Percentiles rank a stretch among this genome's conserved stretches.
Evolutionary conservation across 2,888 invertebrate genomes (phyloP).

Genomic region (Hyalella azteca): DNA sequence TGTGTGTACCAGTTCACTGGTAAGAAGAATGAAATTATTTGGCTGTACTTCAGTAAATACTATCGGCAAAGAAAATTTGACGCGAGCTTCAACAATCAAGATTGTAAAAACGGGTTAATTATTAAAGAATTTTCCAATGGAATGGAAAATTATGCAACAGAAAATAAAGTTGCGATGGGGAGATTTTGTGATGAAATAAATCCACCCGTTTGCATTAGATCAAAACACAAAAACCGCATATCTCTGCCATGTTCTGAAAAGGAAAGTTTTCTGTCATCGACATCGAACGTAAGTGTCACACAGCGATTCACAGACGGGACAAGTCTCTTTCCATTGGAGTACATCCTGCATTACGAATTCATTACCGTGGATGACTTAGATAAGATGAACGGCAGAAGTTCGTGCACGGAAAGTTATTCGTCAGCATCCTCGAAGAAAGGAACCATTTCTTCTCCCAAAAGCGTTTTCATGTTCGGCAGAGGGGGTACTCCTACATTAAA

Average conservation of each 20-base stretch:
- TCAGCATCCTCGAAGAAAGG: constrained; percentile 48
- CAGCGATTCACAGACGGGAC: constrained; percentile 60
- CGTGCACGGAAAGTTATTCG: constrained; percentile 49
- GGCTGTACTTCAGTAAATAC: constrained; percentile 84
- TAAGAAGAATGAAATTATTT: constrained; percentile 74
- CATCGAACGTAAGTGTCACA: constrained; percentile 43
- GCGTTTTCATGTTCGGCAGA: constrained; percentile 81
- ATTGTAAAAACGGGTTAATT: constrained; percentile 76
- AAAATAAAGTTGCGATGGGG: constrained; percentile 67
- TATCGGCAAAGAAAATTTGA: constrained; percentile 67
- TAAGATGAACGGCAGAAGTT: constrained; percentile 2
- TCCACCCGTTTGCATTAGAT: constrained; percentile 60
- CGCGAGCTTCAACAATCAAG: constrained; percentile 70
- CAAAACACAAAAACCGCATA: constrained; percentile 39
- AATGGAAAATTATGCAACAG: background rate
- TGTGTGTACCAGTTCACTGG: constrained; percentile 72
- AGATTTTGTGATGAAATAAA: constrained; percentile 67
- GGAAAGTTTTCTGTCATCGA: constrained; percentile 56
- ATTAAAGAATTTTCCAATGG: constrained; percentile 73
- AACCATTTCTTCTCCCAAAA: constrained; percentile 72
- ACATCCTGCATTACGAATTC: constrained; percentile 81
- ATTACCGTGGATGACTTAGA: constrained; percentile 71
- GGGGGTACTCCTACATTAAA: constrained; percentile 79
- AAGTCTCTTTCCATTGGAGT: constrained; percentile 61
- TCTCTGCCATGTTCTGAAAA: constrained; percentile 43